Percentiles rank a stretch among this genome's conserved stretches.
phyloP scores from a whole-genome alignment of 1,140 invertebrate species.

The Zaprionus taronus region DNA sequence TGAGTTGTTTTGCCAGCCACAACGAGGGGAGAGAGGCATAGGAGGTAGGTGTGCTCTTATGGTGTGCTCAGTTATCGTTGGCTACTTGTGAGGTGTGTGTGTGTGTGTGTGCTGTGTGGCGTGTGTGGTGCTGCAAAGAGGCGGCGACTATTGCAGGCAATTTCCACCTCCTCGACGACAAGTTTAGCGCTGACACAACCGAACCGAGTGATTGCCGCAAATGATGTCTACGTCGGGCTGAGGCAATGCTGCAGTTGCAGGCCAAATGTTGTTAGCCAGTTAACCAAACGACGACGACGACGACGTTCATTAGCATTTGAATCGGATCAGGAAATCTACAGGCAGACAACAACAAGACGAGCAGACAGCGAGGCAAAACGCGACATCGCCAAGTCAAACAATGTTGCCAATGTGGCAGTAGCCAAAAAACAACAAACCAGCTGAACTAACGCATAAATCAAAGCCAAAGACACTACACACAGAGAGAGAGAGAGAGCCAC shows the following conservation, averaged over 20 bases:
- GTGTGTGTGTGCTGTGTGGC: neutral
- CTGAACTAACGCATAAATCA: constrained; percentile 39
- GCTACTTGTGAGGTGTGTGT: constrained; percentile 1
- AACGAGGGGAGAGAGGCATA: neutral
- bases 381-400: constrained; percentile 8
- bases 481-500: neutral
- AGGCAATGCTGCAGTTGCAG: constrained; percentile 19
- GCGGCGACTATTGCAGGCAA: constrained; percentile 38
- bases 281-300: constrained; percentile 5
- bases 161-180: constrained; percentile 37
- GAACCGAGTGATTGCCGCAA: constrained; percentile 21
- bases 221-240: constrained; percentile 19
- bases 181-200: constrained; percentile 36
- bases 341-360: constrained; percentile 17
- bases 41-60: too few species aligned
- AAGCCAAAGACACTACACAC: constrained; percentile 14
- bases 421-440: constrained; percentile 28
- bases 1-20: constrained; percentile 30
- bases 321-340: constrained; percentile 45
- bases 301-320: constrained; percentile 43
- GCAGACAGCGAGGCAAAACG: constrained; percentile 18
- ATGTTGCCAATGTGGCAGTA: constrained; percentile 10
- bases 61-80: constrained; percentile 5
- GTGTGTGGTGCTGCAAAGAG: constrained; percentile 17
- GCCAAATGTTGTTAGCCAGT: constrained; percentile 26